Evolutionary conservation across 2,113 vertebrate species (phyloP), one percentile per base, ranked within the genome.

Genomic region (Mastomys natalensis): DNA sequence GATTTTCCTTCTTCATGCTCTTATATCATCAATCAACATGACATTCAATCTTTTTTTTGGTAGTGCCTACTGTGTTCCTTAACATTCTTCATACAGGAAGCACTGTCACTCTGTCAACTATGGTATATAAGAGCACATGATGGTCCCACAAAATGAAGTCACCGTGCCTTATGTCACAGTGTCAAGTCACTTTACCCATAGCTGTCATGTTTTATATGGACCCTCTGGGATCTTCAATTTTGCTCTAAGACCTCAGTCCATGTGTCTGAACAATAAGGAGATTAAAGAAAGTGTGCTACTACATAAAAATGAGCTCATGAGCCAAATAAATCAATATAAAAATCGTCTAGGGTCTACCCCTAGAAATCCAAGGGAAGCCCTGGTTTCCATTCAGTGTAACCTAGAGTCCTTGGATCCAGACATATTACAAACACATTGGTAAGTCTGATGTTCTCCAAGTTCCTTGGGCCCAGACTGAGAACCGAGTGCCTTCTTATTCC

Each of bases 91-190:
- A 24, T 8, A 37, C 3, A 29, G 13, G 12, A 24, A 85, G 0
- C 9, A 43, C 31, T 62, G 66, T 48, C 45, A 66, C 9, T n/a
- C 31, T 62, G 66, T 48, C 45, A 66, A 24, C 7, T 34, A 2
- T 12, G 5, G n/a, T 21, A 55, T 24, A 7, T 48, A 21, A 68
- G 15, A 81, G 60, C 1, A 6, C 2, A 21, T 0, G 12, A 1
- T 43, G 34, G 37, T 17, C 17, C 62, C 29, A 73, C 34, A 5
- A 1, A 7, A 12, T 5, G 2, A 29, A n/a, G 62, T 77, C 64
- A 86, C 11, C 8, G 81, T 22, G 12, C 2, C 6, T 7, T 5
- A 9, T 0, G 2, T 45, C 91, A 95, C 29, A 40, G 6, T 2
- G 16, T 89, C 40, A 66, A 45, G 77, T 19, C 2, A 24, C 60